These are phyloP conservation scores for Ormia ochracea DNA, from an alignment of 2,888 invertebrate species.

Conservation along the genomic window DNA sequence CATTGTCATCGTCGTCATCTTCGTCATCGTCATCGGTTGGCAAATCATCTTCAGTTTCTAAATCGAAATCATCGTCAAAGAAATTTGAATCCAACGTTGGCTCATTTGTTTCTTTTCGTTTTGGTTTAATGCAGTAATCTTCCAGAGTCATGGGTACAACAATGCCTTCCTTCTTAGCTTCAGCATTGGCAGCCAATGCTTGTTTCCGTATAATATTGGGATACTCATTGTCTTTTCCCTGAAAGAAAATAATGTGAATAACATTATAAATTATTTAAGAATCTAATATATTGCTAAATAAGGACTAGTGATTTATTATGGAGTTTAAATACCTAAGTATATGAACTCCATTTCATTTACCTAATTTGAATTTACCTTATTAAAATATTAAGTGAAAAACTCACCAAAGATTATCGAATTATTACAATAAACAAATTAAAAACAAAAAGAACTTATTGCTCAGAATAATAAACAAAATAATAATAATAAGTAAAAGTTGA, in stretches of 20 bases:
- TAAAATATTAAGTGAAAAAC: too few relatives aligned
- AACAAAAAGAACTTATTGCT: too few relatives aligned
- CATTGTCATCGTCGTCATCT: conserved; percentile 75
- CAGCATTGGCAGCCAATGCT: conserved; percentile 94
- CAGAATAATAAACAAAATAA: too few relatives aligned
- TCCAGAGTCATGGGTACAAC: conserved; percentile 97
- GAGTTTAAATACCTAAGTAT: too few relatives aligned
- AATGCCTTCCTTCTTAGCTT: conserved; percentile 97
- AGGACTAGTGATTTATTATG: too few relatives aligned
- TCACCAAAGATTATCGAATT: too few relatives aligned
- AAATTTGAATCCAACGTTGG: conserved; percentile 93
- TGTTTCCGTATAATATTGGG: conserved; percentile 99
- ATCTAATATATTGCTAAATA: too few relatives aligned
- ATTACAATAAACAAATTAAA: too few relatives aligned
- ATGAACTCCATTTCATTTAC: too few relatives aligned
- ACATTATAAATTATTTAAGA: neutral
- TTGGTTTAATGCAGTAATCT: conserved; percentile 97
- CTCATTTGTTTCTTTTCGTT: conserved; percentile 90
- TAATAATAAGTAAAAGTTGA: too few relatives aligned
- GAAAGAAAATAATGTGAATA: neutral
- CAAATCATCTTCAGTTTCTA: conserved; percentile 84
- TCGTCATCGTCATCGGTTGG: conserved; percentile 84
- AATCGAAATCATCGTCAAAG: conserved; percentile 95
- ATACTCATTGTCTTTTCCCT: conserved; percentile 97
- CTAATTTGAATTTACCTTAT: too few relatives aligned